Evolutionary conservation across 2,113 vertebrate genomes (phyloP).

Genomic region (Plotosus lineatus): DNA sequence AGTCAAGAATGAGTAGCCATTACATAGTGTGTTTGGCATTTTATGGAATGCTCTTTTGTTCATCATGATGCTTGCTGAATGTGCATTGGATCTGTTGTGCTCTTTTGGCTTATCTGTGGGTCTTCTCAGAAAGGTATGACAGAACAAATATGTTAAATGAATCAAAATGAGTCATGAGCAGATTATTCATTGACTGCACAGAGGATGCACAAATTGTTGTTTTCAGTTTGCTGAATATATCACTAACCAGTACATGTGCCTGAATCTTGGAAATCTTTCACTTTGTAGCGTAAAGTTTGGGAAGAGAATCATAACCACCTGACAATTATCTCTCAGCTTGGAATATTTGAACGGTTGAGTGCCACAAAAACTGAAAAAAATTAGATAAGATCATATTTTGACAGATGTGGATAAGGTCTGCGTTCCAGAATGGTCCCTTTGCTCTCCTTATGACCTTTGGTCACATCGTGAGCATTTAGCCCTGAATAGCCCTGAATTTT

Average conservation of each 20-base stretch:
- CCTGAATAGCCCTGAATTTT: too few relatives aligned
- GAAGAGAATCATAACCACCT: background rate
- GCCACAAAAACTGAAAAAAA: too few relatives aligned
- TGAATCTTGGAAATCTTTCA: background rate
- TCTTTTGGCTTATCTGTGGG: background rate
- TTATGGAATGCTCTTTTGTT: constrained; percentile 30
- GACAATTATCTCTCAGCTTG: background rate
- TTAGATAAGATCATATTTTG: too few relatives aligned
- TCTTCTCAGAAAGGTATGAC: background rate
- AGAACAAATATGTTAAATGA: background rate
- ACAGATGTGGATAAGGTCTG: too few relatives aligned
- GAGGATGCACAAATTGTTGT: background rate
- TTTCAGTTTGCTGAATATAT: background rate
- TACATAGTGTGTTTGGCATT: constrained; percentile 16
- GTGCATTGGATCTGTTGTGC: background rate
- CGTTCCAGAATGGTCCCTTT: too few relatives aligned
- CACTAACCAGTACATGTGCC: background rate
- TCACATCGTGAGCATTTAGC: too few relatives aligned
- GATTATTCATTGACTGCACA: background rate
- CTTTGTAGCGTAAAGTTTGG: background rate
- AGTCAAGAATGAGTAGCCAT: constrained; percentile 16
- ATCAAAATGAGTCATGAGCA: background rate
- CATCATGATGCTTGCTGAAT: constrained; percentile 7
- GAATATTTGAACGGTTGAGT: too few relatives aligned
- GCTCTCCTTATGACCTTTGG: too few relatives aligned